phyloP scores from a whole-genome alignment of 2,888 invertebrate species.

The Athripsodes cinereus region DNA sequence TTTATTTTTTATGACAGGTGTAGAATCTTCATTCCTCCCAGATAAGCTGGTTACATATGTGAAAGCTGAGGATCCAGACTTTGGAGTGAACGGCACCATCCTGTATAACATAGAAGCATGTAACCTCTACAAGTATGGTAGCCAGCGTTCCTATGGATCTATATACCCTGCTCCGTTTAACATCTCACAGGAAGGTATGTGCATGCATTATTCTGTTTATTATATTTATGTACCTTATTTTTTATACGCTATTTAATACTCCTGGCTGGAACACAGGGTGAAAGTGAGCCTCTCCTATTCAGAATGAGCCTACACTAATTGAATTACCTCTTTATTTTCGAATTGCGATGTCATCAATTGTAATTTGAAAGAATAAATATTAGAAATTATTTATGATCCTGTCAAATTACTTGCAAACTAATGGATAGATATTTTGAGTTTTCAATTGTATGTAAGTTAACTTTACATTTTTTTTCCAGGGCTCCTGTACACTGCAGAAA shows the following conservation, averaged over 20 bases:
- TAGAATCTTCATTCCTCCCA: conserved; percentile 70
- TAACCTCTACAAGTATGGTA: conserved; percentile 74
- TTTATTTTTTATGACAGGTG: conserved; percentile 39
- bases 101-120: conserved; percentile 77
- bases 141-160: conserved; percentile 70
- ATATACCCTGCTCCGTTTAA: conserved; percentile 86
- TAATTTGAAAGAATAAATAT: not conserved
- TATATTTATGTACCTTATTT: too few species aligned
- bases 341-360: too few species aligned
- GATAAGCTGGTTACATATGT: conserved; percentile 71
- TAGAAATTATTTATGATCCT: too few species aligned
- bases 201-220: not conserved
- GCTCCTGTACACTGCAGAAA: conserved; percentile 64
- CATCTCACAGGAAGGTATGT: conserved; percentile 61
- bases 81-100: conserved; percentile 76
- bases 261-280: too few species aligned
- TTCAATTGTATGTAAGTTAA: too few species aligned
- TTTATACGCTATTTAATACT: too few species aligned
- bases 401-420: too few species aligned
- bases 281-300: too few species aligned
- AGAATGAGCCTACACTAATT: too few species aligned
- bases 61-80: conserved; percentile 76
- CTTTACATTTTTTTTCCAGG: conserved; percentile 38
- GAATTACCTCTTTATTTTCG: too few species aligned
- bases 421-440: too few species aligned